Evolutionary conservation across 2,888 invertebrate species (phyloP).

Genomic region (Dynastes grantii): DNA sequence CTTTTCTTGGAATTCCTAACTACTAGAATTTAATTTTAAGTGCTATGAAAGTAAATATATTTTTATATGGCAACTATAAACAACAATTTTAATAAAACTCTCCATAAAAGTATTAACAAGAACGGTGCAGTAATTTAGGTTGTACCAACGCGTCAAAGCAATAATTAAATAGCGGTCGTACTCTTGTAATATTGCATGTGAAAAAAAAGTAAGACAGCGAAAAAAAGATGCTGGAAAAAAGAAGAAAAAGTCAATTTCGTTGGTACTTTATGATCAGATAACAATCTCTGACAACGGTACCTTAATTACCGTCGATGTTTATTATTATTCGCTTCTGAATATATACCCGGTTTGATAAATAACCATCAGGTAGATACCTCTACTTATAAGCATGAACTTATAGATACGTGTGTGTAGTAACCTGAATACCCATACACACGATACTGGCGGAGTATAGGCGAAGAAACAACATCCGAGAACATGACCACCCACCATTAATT

Average conservation of each 20-base stretch:
- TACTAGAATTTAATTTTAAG: too few species aligned
- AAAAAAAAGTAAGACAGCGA: neutral
- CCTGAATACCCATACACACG: neutral
- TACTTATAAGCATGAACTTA: conserved; percentile 8
- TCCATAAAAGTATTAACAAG: neutral
- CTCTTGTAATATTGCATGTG: conserved; percentile 3
- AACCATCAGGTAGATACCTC: conserved; percentile 38
- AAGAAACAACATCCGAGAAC: conserved; percentile 34
- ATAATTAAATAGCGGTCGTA: conserved; percentile 20
- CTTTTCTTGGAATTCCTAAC: too few species aligned
- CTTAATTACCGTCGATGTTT: conserved; percentile 38
- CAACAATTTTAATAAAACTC: too few species aligned
- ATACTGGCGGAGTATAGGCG: conserved; percentile 2
- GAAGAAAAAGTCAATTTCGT: conserved; percentile 24
- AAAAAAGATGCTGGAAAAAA: neutral
- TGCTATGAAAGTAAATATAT: too few species aligned
- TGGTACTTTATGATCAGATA: conserved; percentile 35
- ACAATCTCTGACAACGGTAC: conserved; percentile 46
- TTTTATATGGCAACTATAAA: too few species aligned
- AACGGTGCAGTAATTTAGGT: conserved; percentile 10
- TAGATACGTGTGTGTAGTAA: neutral
- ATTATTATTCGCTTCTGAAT: conserved; percentile 46
- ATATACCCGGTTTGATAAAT: conserved; percentile 36
- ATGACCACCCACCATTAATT: conserved; percentile 47
- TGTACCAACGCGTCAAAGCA: neutral